Conservation (phyloP, 2,797 vertebrate genomes). For the Lutjanus argentimaculatus region DNA sequence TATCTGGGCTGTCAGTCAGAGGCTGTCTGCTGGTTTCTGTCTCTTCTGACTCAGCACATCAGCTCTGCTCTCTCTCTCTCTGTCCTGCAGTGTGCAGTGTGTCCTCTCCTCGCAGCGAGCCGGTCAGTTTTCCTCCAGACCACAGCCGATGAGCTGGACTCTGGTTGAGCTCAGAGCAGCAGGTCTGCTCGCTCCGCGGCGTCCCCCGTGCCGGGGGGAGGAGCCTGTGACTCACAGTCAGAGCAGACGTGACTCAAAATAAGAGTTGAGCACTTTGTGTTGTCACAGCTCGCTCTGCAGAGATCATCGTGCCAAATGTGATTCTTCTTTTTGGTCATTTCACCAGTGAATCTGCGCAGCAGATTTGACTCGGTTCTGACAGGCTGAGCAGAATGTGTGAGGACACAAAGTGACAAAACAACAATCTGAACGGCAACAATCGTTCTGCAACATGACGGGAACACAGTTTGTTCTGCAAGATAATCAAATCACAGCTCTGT, state of each 20-base stretch:
- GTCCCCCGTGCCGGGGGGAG: not conserved
- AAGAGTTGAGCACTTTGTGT: not conserved
- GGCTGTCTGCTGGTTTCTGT: slow-evolving; percentile 28
- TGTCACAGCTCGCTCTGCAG: not conserved
- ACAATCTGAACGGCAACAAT: slow-evolving; percentile 45
- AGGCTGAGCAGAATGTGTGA: slow-evolving; percentile 39
- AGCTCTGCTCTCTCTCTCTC: not conserved
- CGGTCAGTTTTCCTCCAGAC: slow-evolving; percentile 19
- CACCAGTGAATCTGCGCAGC: slow-evolving; percentile 7
- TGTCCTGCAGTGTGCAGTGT: not conserved
- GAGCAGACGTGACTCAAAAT: slow-evolving; percentile 1
- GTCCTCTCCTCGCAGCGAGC: slow-evolving; percentile 1
- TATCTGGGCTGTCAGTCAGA: slow-evolving; percentile 51
- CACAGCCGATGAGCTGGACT: not conserved
- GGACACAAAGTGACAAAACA: slow-evolving; percentile 45
- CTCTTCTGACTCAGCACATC: slow-evolving; percentile 64
- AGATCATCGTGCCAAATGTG: not conserved
- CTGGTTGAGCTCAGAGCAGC: not conserved
- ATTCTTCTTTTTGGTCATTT: not conserved
- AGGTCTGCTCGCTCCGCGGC: not conserved
- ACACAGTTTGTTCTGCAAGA: slow-evolving; percentile 18
- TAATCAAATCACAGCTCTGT: not conserved
- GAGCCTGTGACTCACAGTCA: slow-evolving; percentile 22
- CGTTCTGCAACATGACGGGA: slow-evolving; percentile 1
- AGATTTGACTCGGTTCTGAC: slow-evolving; percentile 3